Conservation (phyloP, 2,888 invertebrate genomes). For the Quadroppia sp. region DNA sequence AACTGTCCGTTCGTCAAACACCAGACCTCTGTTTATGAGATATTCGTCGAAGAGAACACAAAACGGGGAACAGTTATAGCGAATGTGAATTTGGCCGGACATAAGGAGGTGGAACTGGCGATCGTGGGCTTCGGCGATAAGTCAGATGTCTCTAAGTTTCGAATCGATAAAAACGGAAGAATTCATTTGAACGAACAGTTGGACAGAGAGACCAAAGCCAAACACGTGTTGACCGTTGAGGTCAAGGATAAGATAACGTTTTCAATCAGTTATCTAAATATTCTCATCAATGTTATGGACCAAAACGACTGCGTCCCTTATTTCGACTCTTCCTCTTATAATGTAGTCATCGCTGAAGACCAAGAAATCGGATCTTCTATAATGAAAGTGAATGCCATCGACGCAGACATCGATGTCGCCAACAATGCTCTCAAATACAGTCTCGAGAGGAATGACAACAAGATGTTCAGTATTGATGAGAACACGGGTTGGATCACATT, state of each 20-base stretch:
- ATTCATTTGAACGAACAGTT: conserved; percentile 68
- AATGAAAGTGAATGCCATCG: conserved; percentile 67
- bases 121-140: conserved; percentile 38
- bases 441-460: conserved; percentile 11
- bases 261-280: conserved; percentile 64
- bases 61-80: conserved; percentile 38
- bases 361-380: conserved; percentile 71
- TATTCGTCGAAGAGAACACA: conserved; percentile 40
- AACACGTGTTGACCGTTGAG: conserved; percentile 66
- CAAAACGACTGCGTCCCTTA: conserved; percentile 90
- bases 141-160: conserved; percentile 53
- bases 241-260: conserved; percentile 69
- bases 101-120: conserved; percentile 36
- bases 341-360: conserved; percentile 74
- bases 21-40: conserved; percentile 38
- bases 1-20: conserved; percentile 19
- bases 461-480: conserved; percentile 76
- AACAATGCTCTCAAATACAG: conserved; percentile 38
- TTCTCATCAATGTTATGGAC: conserved; percentile 80
- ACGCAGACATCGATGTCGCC: conserved; percentile 62
- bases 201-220: conserved; percentile 67
- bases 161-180: conserved; percentile 67
- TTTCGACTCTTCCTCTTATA: conserved; percentile 71
- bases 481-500: conserved; percentile 83
- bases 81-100: conserved; percentile 38